These are phyloP conservation scores for Netelia inedita DNA, from an alignment of 2,888 invertebrate species.

Conservation along the genomic window DNA sequence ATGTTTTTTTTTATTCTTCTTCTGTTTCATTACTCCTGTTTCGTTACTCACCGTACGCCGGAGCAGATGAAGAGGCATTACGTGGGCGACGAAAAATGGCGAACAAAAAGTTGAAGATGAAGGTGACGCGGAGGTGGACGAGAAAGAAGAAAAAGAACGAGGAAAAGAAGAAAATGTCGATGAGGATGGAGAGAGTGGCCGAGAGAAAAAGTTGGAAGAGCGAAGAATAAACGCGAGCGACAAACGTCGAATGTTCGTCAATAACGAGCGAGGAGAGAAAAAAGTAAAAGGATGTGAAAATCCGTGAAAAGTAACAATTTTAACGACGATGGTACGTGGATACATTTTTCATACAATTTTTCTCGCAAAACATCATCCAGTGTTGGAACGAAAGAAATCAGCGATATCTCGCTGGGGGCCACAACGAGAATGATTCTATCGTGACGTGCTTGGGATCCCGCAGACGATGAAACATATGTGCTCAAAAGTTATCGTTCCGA, in stretches of 20 bases:
- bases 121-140: constrained; percentile 61
- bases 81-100: constrained; percentile 77
- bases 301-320: constrained; percentile 21
- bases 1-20: constrained; percentile 50
- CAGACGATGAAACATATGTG: background rate
- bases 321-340: constrained; percentile 26
- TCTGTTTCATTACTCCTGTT: constrained; percentile 67
- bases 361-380: background rate
- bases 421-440: background rate
- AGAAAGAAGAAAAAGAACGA: background rate
- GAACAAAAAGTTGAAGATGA: constrained; percentile 73
- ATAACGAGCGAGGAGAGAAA: background rate
- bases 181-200: constrained; percentile 1
- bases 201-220: background rate
- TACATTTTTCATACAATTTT: background rate
- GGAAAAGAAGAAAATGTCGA: constrained; percentile 14
- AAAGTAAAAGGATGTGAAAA: constrained; percentile 7
- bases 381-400: background rate
- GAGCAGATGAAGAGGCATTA: constrained; percentile 79
- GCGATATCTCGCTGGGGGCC: background rate
- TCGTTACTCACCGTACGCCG: constrained; percentile 67
- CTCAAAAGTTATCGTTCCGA: background rate
- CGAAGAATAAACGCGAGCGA: constrained; percentile 1
- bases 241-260: constrained; percentile 36
- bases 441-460: background rate